phyloP scores from a whole-genome alignment of 1,140 invertebrate genomes.

The Diabrotica virgifera region DNA sequence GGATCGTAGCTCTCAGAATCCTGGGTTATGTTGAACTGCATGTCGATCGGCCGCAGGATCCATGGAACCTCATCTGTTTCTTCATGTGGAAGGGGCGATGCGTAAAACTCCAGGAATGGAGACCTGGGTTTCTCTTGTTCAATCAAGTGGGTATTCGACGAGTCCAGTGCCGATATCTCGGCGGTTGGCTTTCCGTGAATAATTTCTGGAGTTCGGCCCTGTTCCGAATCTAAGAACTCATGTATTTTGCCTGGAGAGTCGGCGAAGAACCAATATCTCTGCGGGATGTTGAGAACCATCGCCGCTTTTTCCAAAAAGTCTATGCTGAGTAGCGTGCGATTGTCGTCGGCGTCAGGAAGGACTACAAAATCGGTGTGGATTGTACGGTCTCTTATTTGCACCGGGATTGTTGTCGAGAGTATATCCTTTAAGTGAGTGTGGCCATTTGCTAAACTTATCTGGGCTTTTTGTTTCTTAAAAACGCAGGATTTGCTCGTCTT shows the following conservation, averaged over 20 bases:
- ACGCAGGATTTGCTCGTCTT: neutral
- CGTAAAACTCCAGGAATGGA: neutral
- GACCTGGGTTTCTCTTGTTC: neutral
- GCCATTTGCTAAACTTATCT: constrained; percentile 4
- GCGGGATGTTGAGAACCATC: constrained; percentile 5
- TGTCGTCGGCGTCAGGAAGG: constrained; percentile 5
- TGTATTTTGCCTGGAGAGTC: neutral
- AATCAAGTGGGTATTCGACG: neutral
- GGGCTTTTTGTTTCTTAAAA: constrained; percentile 1
- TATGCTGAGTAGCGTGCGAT: constrained; percentile 9
- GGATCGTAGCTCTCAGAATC: no score
- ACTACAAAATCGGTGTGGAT: no score
- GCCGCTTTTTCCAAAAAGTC: constrained; percentile 13
- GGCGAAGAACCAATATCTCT: constrained; percentile 11
- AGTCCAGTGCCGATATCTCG: neutral
- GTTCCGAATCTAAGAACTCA: neutral
- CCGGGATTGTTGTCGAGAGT: no score
- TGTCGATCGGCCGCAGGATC: no score
- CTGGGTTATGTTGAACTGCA: no score
- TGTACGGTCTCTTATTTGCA: no score
- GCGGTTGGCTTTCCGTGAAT: neutral
- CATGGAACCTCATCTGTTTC: no score
- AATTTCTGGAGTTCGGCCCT: neutral
- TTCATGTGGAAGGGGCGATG: neutral
- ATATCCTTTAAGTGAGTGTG: constrained; percentile 1